These are phyloP conservation scores for Eulithis prunata DNA, from an alignment of 2,888 invertebrate genomes.

Conservation along the genomic window DNA sequence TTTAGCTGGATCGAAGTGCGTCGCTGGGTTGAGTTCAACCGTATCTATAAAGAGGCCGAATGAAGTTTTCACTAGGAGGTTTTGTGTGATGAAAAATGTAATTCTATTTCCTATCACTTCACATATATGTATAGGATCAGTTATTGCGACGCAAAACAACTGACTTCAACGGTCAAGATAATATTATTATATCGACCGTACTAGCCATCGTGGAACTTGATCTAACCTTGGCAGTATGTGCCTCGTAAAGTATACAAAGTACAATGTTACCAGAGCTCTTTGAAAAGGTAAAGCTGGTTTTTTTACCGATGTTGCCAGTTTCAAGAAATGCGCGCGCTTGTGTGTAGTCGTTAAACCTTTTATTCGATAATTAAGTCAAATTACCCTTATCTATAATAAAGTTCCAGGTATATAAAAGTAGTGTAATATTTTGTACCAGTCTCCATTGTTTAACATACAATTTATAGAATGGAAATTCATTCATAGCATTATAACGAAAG, in stretches of 20 bases:
- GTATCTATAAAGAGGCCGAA: too few species aligned
- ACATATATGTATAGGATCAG: too few species aligned
- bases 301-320: background rate
- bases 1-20: too few species aligned
- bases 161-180: too few species aligned
- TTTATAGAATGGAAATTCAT: constrained; percentile 7
- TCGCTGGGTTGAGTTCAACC: too few species aligned
- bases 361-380: background rate
- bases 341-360: constrained; percentile 1
- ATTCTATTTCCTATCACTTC: too few species aligned
- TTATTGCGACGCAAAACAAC: too few species aligned
- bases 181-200: background rate
- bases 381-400: background rate
- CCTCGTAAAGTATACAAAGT: background rate
- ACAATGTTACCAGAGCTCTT: background rate
- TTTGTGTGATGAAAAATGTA: too few species aligned
- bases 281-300: background rate
- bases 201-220: background rate
- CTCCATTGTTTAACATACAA: background rate
- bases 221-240: background rate
- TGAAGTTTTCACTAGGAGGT: too few species aligned
- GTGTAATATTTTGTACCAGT: background rate
- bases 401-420: background rate
- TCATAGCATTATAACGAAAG: background rate
- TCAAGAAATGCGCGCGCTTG: background rate